Conservation (phyloP, 2,113 vertebrate genomes). For the Hyperopisus bebe region DNA sequence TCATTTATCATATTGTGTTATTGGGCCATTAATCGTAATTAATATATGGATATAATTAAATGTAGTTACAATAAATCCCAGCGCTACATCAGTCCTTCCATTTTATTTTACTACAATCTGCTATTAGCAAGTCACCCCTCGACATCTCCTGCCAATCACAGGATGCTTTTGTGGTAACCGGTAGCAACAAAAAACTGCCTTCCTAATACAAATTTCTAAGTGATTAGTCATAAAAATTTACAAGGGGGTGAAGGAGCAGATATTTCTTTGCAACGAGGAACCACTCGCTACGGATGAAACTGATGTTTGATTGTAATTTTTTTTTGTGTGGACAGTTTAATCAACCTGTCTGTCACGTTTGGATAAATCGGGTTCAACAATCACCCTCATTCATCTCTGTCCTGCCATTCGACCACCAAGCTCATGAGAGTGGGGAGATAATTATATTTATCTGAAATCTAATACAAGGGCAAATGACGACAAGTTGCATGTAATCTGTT, state of each 20-base stretch:
- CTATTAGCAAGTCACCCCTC: background rate
- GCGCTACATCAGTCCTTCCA: background rate
- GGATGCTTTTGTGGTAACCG: background rate
- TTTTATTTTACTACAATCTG: slow-evolving; percentile 1
- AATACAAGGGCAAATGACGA: slow-evolving; percentile 47
- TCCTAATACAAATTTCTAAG: background rate
- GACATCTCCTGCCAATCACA: background rate
- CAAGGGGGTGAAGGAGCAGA: slow-evolving; percentile 17
- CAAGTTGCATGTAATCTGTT: slow-evolving; percentile 40
- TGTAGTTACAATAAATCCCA: background rate
- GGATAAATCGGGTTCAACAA: slow-evolving; percentile 55
- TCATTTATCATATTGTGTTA: background rate
- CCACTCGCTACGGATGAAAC: slow-evolving; percentile 47
- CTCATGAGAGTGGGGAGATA: slow-evolving; percentile 48
- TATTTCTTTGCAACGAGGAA: slow-evolving; percentile 33
- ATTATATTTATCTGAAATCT: slow-evolving; percentile 61
- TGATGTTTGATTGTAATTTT: slow-evolving; percentile 51
- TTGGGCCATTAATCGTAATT: background rate
- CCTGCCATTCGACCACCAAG: slow-evolving; percentile 50
- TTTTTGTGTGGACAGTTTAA: slow-evolving; percentile 54
- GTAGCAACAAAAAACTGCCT: background rate
- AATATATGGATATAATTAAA: background rate
- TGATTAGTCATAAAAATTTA: background rate
- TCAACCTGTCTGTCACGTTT: slow-evolving; percentile 48
- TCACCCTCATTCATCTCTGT: slow-evolving; percentile 56